Percentiles rank a stretch among this genome's conserved stretches.
phyloP scores from a whole-genome alignment of 1,140 invertebrate genomes.

The Lasioglossum albipes region DNA sequence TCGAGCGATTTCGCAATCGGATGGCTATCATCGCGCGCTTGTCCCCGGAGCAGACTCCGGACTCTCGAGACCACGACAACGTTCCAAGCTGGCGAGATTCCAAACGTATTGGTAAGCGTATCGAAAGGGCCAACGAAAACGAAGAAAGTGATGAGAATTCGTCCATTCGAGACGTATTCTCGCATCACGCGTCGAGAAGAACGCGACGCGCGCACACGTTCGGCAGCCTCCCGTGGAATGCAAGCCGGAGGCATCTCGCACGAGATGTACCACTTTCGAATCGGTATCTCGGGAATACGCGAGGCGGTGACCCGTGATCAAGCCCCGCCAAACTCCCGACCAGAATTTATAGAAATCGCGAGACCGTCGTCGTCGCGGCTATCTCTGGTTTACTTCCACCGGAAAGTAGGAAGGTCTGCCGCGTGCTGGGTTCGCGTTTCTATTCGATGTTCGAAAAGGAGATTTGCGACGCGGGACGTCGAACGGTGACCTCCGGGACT shows the following conservation, averaged over 20 bases:
- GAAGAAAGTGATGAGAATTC: background rate
- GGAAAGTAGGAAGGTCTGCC: too few relatives aligned
- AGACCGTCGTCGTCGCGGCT: background rate
- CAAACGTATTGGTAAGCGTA: too few relatives aligned
- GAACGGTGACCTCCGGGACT: too few relatives aligned
- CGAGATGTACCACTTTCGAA: constrained; percentile 71
- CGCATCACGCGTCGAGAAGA: constrained; percentile 1
- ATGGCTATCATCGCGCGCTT: too few relatives aligned
- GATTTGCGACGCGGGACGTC: too few relatives aligned
- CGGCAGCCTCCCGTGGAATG: constrained; percentile 62
- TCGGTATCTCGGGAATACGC: constrained; percentile 61
- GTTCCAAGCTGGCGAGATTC: too few relatives aligned
- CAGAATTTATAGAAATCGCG: background rate
- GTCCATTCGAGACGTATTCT: background rate
- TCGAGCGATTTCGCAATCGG: too few relatives aligned
- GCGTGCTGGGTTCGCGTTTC: too few relatives aligned
- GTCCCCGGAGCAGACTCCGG: too few relatives aligned
- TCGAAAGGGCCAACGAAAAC: too few relatives aligned
- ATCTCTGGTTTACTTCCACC: background rate
- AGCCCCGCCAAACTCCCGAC: constrained; percentile 13
- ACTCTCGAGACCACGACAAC: too few relatives aligned
- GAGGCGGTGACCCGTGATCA: constrained; percentile 42
- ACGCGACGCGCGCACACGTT: constrained; percentile 40
- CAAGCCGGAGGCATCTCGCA: constrained; percentile 64
- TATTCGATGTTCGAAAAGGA: too few relatives aligned